Base-by-base conservation (phyloP, 2,888 invertebrate genomes). In the Eulithis testata region DNA sequence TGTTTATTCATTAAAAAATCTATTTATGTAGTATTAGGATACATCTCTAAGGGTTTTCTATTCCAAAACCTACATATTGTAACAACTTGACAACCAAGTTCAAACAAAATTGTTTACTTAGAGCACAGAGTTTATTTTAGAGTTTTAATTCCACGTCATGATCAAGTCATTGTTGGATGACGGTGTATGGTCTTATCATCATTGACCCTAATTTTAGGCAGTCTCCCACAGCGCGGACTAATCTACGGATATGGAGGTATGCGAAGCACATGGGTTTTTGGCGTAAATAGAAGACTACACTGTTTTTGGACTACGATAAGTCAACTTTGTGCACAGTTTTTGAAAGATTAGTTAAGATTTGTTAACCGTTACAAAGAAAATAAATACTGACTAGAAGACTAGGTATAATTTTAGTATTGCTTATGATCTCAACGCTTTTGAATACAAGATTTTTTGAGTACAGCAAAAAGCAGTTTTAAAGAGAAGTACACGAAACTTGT, bases 161-260 rank as follows among this genome's bases (percentile, higher is more conserved):
- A 63, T 63, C 63, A 73, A 73, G 65, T 66, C 71, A 73, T 74
- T 79, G 75, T 75, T 76, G 78, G 79, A 83, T 82, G 83, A 81
- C 80, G 75, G 77, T 84, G 85, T 84, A 84, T 77, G 73, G 81
- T 79, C 81, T 83, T 85, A 85, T 87, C 85, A 88, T 86, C 88
- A 88, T 89, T 90, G 90, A 89, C 89, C 89, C 80, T 89, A 90
- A 90, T 90, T 90, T 89, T 79, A 84, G 78, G 75, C 76, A 78
- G 76, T 76, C 81, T 78, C 84, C 78, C 76, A 76, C 79, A 61
- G 66, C 52, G 58, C 62, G 74, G 75, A 76, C 71, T 75, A 74
- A 73, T 62, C 59, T 44, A 54, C 73, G 73, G 72, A 74, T 66
- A 55, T 68, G 52, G 44, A 65, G 66, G 65, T 63, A 72, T 68